Evolutionary conservation across 2,113 vertebrate genomes (phyloP).

Genomic region (Talpa occidentalis): DNA sequence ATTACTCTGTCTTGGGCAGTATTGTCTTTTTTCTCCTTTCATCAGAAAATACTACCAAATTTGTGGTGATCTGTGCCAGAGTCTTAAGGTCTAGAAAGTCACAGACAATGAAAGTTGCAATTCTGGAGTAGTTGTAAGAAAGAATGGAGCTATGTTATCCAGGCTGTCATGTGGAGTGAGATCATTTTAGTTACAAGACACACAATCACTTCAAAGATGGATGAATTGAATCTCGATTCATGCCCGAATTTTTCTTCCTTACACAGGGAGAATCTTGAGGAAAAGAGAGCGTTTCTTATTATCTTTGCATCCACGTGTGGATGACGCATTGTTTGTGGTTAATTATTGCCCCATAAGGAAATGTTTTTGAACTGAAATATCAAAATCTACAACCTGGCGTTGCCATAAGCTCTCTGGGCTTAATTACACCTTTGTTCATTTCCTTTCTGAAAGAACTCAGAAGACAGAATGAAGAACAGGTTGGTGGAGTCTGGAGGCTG

Average conservation of each 20-base stretch:
- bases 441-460: neutral
- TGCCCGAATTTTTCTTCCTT: neutral
- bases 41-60: neutral
- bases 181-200: neutral
- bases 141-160: neutral
- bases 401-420: neutral
- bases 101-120: neutral
- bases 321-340: neutral
- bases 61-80: neutral
- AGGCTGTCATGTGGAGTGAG: neutral
- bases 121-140: slow-evolving; percentile 1
- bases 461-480: neutral
- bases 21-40: neutral
- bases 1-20: neutral
- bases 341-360: neutral
- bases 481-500: accelerated
- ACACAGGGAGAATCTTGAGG: neutral
- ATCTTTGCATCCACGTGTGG: neutral
- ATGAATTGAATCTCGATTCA: neutral
- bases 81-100: neutral
- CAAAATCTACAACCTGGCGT: neutral
- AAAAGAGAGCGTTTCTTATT: neutral
- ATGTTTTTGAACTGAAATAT: neutral
- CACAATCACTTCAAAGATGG: neutral
- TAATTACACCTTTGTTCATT: neutral